Base-by-base conservation (phyloP, 1,140 invertebrate species). In the Sitophilus oryzae region DNA sequence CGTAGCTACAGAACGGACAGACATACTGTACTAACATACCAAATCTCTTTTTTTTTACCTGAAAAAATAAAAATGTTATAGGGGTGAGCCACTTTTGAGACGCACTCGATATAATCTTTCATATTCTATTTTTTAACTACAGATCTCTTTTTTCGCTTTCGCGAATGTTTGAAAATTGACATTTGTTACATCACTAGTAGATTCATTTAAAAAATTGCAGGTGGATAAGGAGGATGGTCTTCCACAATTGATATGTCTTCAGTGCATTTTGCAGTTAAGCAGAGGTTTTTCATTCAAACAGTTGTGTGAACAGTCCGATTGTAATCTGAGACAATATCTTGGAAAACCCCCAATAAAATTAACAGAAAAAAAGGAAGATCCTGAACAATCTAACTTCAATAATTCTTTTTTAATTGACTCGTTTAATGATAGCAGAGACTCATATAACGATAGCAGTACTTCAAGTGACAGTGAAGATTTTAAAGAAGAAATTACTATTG, bases 201-300 rank as follows among this genome's bases (percentile, higher is more conserved):
- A n/a, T n/a, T n/a, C n/a, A n/a, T n/a, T n/a, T n/a, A n/a, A n/a
- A n/a, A n/a, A n/a, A n/a, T 56, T 56, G 20, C 21, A 61, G 59
- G 43, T 61, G 37, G 30, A 21, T 58, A 69, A 66, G 60, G 68
- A 67, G 14, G 75, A 77, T 65, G 75, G 74, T 5, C 58, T 76
- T 23, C 75, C 75, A 19, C 40, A 59, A 18, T 62, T 68, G 41
- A 64, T 77, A 18, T 77, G 75, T 58, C 38, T 73, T 4, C 66
- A 74, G 52, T 77, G 75, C 55, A 59, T 70, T 15, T 62, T 73
- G 20, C 70, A 75, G 62, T 69, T 76, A n/a, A 73, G 69, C 45
- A 65, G 70, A 41, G 68, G 68, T 18, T 76, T 69, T 56, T 68
- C 72, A n/a, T 77, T 77, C 52, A 76, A 75, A 63, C 66, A 73